phyloP scores from a whole-genome alignment of 2,113 vertebrate genomes.

The Pangasianodon hypophthalmus region DNA sequence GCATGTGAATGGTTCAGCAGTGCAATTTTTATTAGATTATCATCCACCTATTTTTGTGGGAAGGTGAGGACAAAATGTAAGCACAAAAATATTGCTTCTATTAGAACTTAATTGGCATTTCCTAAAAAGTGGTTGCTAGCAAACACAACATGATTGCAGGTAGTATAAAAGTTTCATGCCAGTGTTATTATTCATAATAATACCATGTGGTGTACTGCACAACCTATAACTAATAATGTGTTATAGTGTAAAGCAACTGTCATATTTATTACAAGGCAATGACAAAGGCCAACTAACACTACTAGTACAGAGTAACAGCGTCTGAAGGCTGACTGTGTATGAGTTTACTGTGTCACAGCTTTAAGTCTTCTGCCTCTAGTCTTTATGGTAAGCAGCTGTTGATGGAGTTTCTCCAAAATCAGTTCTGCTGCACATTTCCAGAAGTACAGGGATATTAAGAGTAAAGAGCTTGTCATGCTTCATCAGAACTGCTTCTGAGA shows the following conservation, averaged over 20 bases:
- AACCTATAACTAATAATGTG: not conserved
- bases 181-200: not conserved
- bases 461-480: slow-evolving; percentile 21
- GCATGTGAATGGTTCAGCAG: not conserved
- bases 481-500: slow-evolving; percentile 2
- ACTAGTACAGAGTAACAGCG: not conserved
- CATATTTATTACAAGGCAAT: not conserved
- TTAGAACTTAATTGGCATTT: not conserved
- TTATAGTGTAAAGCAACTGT: not conserved
- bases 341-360: not conserved
- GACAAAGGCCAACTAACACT: not conserved
- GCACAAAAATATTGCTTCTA: not conserved
- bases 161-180: not conserved
- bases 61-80: not conserved
- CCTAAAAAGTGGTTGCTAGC: not conserved
- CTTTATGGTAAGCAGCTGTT: not conserved
- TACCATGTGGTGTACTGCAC: not conserved
- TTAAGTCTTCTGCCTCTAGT: not conserved
- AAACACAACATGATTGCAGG: not conserved
- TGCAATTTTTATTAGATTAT: not conserved
- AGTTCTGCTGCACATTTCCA: slow-evolving; percentile 7
- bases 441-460: slow-evolving; percentile 13
- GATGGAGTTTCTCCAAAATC: slow-evolving; percentile 6
- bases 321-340: not conserved
- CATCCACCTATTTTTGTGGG: not conserved